Conservation (phyloP, 2,888 invertebrate genomes). For the Tetropium fuscum region DNA sequence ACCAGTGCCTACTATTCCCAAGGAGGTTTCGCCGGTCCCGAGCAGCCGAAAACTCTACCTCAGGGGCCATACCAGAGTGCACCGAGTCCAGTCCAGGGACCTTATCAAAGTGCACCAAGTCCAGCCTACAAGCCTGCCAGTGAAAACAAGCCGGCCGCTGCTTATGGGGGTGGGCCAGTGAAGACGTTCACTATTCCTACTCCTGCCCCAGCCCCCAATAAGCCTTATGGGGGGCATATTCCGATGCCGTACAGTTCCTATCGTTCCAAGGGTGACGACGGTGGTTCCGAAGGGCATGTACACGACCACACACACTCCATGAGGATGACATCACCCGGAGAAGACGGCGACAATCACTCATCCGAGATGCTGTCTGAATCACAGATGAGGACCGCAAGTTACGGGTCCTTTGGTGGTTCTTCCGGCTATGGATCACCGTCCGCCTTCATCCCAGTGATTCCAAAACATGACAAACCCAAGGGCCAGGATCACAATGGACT, state of each 20-base stretch:
- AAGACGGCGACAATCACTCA: constrained; percentile 11
- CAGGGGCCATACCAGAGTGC: not conserved
- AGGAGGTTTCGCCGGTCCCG: not conserved
- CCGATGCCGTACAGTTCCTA: constrained; percentile 35
- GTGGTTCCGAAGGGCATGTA: constrained; percentile 30
- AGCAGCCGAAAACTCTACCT: not conserved
- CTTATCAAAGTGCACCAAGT: not conserved
- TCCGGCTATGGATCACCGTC: constrained; percentile 23
- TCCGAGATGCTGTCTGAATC: not conserved
- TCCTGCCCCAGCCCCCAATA: not conserved
- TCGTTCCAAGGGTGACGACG: constrained; percentile 35
- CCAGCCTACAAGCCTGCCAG: constrained; percentile 10
- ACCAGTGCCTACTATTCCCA: too few relatives aligned
- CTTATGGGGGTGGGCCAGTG: constrained; percentile 29
- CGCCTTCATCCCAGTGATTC: constrained; percentile 19
- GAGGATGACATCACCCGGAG: constrained; percentile 21
- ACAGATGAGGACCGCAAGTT: constrained; percentile 24
- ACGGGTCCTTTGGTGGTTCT: constrained; percentile 7
- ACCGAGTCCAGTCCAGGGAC: too few relatives aligned
- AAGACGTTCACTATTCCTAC: constrained; percentile 35
- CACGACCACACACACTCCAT: constrained; percentile 24
- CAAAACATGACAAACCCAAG: constrained; percentile 36
- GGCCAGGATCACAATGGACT: constrained; percentile 57
- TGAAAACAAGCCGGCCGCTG: constrained; percentile 23
- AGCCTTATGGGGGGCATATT: constrained; percentile 14